Percentiles rank a stretch among this genome's conserved stretches.
phyloP scores from a whole-genome alignment of 2,113 vertebrate species.

The Microcebus tavaratra region DNA sequence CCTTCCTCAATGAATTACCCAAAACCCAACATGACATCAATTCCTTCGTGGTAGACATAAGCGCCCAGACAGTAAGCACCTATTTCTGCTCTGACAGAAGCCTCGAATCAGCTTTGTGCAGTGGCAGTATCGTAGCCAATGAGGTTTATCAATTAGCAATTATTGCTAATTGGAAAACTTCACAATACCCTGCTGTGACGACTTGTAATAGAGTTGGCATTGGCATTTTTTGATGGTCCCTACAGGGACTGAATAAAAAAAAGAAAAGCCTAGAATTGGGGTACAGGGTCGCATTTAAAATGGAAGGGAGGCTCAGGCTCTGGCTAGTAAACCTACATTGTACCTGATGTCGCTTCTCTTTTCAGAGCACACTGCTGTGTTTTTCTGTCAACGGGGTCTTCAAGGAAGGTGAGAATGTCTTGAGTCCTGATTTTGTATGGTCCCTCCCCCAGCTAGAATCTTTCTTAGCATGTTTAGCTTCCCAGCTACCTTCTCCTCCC shows the following conservation, averaged over 20 bases:
- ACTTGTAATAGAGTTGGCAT: no score
- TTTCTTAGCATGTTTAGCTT: neutral
- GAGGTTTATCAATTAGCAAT: no score
- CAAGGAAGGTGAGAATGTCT: slow-evolving; percentile 88
- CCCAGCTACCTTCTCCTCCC: neutral
- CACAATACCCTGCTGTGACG: no score
- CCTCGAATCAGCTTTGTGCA: neutral
- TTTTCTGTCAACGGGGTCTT: slow-evolving; percentile 94
- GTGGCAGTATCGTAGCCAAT: no score
- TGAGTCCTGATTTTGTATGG: neutral
- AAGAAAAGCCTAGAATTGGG: neutral
- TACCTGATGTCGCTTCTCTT: neutral
- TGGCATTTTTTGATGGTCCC: no score
- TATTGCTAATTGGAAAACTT: no score
- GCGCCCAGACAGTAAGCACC: slow-evolving; percentile 88
- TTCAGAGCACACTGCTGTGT: slow-evolving; percentile 90
- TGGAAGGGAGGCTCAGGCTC: accelerated
- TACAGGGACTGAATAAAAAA: no score
- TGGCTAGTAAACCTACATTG: neutral
- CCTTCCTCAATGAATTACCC: slow-evolving; percentile 93
- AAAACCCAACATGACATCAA: slow-evolving; percentile 92
- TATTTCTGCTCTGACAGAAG: neutral
- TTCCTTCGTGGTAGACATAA: slow-evolving; percentile 92
- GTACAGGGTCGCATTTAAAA: neutral
- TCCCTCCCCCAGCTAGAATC: neutral